These are phyloP conservation scores for Passer domesticus DNA, from an alignment of 2,113 vertebrate species.

Conservation along the genomic window DNA sequence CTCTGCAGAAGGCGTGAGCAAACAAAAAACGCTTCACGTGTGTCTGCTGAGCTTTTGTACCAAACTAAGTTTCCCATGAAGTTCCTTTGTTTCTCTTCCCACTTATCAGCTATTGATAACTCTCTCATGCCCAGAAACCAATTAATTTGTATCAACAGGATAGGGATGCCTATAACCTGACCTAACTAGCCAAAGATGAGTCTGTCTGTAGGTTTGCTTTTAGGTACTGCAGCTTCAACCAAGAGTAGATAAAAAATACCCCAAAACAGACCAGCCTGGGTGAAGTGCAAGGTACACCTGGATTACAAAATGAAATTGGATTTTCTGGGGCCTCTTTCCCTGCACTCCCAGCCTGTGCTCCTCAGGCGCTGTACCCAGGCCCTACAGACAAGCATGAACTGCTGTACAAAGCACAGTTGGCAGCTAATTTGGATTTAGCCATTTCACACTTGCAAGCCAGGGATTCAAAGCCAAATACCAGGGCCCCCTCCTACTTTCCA, in stretches of 20 bases:
- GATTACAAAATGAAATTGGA: neutral
- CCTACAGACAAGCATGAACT: neutral
- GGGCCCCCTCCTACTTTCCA: constrained; percentile 31
- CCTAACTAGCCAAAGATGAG: neutral
- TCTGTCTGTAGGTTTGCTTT: neutral
- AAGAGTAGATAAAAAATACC: neutral
- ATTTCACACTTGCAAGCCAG: constrained; percentile 47
- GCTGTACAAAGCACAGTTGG: constrained; percentile 32
- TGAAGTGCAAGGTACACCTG: neutral
- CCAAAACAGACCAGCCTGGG: neutral
- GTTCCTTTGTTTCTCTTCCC: neutral
- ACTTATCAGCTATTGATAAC: neutral
- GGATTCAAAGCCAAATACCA: constrained; percentile 42
- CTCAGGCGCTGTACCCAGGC: neutral
- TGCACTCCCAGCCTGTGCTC: neutral
- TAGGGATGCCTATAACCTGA: neutral
- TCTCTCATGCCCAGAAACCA: neutral
- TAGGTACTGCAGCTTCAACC: neutral
- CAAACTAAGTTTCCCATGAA: neutral
- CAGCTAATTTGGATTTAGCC: constrained; percentile 52
- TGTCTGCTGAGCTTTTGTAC: neutral
- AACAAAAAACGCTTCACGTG: neutral
- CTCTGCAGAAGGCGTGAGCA: neutral
- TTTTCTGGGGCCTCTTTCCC: neutral
- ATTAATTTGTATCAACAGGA: neutral